Percentiles rank a stretch among this genome's conserved stretches.
Evolutionary conservation across 2,888 invertebrate genomes (phyloP).

Genomic region (Sisyra terminalis): DNA sequence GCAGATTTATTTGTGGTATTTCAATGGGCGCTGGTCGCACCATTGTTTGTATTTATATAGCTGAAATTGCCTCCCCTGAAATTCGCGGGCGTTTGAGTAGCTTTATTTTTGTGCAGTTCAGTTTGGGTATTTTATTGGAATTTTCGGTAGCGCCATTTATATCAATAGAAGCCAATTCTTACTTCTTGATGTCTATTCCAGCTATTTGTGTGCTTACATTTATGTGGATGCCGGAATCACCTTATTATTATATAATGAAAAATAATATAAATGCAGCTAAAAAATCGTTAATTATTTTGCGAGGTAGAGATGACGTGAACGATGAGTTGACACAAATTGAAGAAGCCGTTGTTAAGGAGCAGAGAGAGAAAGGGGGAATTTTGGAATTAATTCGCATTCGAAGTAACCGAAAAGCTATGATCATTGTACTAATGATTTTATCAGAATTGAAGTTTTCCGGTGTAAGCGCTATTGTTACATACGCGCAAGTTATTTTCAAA

Average conservation of each 20-base stretch:
- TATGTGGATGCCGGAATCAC: constrained; percentile 40
- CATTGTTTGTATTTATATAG: constrained; percentile 30
- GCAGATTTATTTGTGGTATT: constrained; percentile 39
- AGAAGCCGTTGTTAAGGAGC: constrained; percentile 20
- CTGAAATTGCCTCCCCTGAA: constrained; percentile 39
- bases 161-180: constrained; percentile 30
- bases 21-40: constrained; percentile 28
- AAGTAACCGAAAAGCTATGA: constrained; percentile 42
- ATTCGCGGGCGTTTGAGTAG: constrained; percentile 39
- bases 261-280: constrained; percentile 28
- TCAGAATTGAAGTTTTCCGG: constrained; percentile 38
- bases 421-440: constrained; percentile 40
- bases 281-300: constrained; percentile 27
- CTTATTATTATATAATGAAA: constrained; percentile 29
- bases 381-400: constrained; percentile 35
- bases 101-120: constrained; percentile 35
- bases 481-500: constrained; percentile 35
- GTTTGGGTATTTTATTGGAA: constrained; percentile 34
- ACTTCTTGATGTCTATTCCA: constrained; percentile 28
- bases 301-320: constrained; percentile 26
- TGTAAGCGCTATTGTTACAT: constrained; percentile 42
- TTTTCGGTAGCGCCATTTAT: constrained; percentile 29
- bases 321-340: constrained; percentile 21
- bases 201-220: constrained; percentile 28
- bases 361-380: constrained; percentile 35